Base-by-base conservation (phyloP, 2,113 vertebrate species). In the Amblyornis subalaris region DNA sequence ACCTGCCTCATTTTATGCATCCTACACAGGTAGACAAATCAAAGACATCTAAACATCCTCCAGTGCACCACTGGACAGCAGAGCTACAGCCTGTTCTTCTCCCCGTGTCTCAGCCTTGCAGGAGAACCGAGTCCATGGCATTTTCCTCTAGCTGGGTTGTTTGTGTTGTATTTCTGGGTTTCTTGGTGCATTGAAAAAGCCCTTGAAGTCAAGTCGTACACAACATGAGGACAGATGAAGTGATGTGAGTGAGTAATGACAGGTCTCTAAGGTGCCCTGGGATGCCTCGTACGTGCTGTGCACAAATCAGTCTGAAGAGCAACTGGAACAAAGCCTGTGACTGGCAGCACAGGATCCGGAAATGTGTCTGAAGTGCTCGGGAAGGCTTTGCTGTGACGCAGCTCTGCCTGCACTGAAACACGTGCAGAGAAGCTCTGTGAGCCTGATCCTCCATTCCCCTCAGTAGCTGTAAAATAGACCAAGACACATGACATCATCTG, bases 281-380 rank as follows among this genome's bases (percentile, higher is more conserved):
- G 54, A 53, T 12, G n/a, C 4, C 2, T 16, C 7, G 8, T 58
- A 50, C 44, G 26, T 0, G 0, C 31, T 14, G 0, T 24, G 42
- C 50, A 48, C 66, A 69, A 82, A 83, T 83, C 60, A 38, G 45
- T 61, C 31, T 5, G 28, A 38, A 65, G n/a, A 73, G 75, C 80
- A 69, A 55, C 44, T 44, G 58, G 24, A 88, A 7, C 6, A 48
- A 57, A 79, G 69, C 33, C 77, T 74, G 60, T 36, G 24, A 55
- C 61, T 48, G 66, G 13, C 75, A 78, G 48, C 9, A 8, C 55
- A 85, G n/a, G 31, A 76, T 45, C 31, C 61, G 54, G 45, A 79
- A 57, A 53, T 7, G 25, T 4, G 23, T 28, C 93, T 83, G 5
- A 47, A n/a, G 40, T 33, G 75, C 71, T 60, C 0, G 1, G 60